Conservation (phyloP, 1,140 invertebrate species). For the Ganaspis sp. region DNA sequence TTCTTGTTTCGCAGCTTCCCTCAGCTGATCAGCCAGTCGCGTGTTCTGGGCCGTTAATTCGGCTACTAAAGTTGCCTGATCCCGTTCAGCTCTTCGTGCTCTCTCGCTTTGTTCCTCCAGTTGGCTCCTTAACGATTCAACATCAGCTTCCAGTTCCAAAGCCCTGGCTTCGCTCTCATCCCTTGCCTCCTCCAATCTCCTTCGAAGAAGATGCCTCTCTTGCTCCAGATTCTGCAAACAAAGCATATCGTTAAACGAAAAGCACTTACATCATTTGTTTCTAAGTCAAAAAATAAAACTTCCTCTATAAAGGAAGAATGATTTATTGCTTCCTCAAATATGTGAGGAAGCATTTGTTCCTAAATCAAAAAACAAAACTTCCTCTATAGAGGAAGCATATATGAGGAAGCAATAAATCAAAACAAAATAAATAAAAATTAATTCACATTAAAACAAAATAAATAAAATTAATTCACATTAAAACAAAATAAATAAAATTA, state of each 20-base stretch:
- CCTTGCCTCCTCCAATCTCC: slow-evolving; percentile 89
- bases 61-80: slow-evolving; percentile 85
- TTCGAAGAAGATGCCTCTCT: slow-evolving; percentile 90
- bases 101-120: slow-evolving; percentile 84
- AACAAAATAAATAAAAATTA: too few species aligned
- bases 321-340: too few species aligned
- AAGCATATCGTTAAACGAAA: slow-evolving; percentile 30
- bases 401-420: too few species aligned
- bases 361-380: too few species aligned
- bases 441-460: too few species aligned
- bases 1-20: slow-evolving; percentile 88
- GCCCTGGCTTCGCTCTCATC: slow-evolving; percentile 93
- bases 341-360: too few species aligned
- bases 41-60: slow-evolving; percentile 95
- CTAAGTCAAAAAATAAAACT: too few species aligned
- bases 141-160: slow-evolving; percentile 91
- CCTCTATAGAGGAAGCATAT: too few species aligned
- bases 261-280: too few species aligned
- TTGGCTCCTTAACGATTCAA: slow-evolving; percentile 84
- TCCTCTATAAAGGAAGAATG: too few species aligned
- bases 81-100: slow-evolving; percentile 83
- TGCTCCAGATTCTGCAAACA: slow-evolving; percentile 91
- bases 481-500: too few species aligned
- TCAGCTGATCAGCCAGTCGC: slow-evolving; percentile 89
- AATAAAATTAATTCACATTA: too few species aligned